These are phyloP conservation scores for Lycocorax pyrrhopterus DNA, from an alignment of 2,113 vertebrate species.

Conservation along the genomic window DNA sequence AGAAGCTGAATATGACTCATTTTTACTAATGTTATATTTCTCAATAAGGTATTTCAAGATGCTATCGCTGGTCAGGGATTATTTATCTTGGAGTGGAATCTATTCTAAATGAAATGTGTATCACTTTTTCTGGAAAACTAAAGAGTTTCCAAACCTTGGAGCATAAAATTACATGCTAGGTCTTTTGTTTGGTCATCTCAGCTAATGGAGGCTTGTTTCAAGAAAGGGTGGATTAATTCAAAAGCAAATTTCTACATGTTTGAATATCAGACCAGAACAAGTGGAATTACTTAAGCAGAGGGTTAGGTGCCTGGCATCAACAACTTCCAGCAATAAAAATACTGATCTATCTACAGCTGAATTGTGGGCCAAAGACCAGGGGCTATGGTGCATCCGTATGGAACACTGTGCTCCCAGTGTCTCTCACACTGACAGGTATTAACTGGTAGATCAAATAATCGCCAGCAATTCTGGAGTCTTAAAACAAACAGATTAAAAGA, in stretches of 20 bases:
- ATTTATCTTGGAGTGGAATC: not conserved
- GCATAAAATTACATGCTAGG: not conserved
- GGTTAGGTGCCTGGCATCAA: not conserved
- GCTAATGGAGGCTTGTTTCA: not conserved
- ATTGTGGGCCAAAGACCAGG: not conserved
- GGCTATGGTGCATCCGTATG: not conserved
- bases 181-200: not conserved
- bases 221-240: not conserved
- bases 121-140: not conserved
- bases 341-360: not conserved
- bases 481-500: constrained; percentile 23
- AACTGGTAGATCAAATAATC: not conserved
- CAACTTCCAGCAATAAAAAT: not conserved
- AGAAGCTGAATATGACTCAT: not conserved
- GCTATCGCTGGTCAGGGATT: not conserved
- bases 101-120: not conserved
- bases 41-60: not conserved
- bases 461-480: not conserved
- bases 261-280: not conserved
- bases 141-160: not conserved
- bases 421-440: not conserved
- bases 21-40: not conserved
- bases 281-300: not conserved
- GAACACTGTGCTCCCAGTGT: not conserved
- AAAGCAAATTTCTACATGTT: not conserved